Evolutionary conservation across 2,888 invertebrate species (phyloP).

Genomic region (Linnaemya vulpina): DNA sequence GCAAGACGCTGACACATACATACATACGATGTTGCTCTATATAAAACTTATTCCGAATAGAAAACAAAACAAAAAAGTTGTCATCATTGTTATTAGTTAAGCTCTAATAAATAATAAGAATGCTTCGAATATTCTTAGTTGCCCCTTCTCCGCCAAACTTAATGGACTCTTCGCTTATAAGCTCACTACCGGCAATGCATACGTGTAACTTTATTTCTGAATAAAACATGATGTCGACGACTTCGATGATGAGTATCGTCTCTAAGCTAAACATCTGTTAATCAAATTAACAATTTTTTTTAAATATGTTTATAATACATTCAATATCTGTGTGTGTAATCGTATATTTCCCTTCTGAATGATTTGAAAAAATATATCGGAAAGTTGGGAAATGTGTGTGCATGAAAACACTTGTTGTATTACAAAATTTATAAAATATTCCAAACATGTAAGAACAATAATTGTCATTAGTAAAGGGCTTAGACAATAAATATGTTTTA

Average conservation of each 20-base stretch:
- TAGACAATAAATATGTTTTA: slow-evolving; percentile 57
- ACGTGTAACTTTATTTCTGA: slow-evolving; percentile 18
- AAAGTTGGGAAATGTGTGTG: slow-evolving; percentile 1
- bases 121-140: slow-evolving; percentile 15
- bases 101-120: slow-evolving; percentile 69
- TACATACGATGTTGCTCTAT: slow-evolving; percentile 26
- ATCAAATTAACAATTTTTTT: slow-evolving; percentile 61
- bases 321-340: background rate
- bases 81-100: slow-evolving; percentile 62
- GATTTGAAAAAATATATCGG: slow-evolving; percentile 1
- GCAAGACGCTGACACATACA: slow-evolving; percentile 6
- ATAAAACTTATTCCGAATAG: slow-evolving; percentile 9
- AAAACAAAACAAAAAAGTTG: slow-evolving; percentile 29
- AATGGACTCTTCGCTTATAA: background rate
- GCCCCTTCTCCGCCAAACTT: background rate
- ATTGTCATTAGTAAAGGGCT: slow-evolving; percentile 68
- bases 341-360: background rate
- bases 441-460: slow-evolving; percentile 64
- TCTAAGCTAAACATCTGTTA: slow-evolving; percentile 61
- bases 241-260: slow-evolving; percentile 15
- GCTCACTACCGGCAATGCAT: background rate
- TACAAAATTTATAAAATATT: slow-evolving; percentile 54
- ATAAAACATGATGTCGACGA: slow-evolving; percentile 11
- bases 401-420: slow-evolving; percentile 51
- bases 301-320: slow-evolving; percentile 7